These are phyloP conservation scores for Drosophila willistoni DNA, from an alignment of 1,140 invertebrate species.

Conservation along the genomic window DNA sequence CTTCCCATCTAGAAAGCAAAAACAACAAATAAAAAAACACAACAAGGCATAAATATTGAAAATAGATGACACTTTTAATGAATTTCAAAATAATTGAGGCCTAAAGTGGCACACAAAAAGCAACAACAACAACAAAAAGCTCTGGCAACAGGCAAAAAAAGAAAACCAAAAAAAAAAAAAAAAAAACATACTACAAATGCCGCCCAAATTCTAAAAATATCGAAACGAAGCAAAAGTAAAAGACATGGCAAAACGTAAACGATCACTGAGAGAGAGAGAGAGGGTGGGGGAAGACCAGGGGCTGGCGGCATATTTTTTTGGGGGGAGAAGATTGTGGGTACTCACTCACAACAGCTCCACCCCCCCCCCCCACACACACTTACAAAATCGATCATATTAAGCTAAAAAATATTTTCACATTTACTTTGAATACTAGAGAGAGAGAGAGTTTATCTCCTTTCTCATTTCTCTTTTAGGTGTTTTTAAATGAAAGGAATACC, in stretches of 20 bases:
- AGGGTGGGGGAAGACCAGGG: neutral
- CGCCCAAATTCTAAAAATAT: constrained; percentile 62
- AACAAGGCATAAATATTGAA: constrained; percentile 58
- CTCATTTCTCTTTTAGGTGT: neutral
- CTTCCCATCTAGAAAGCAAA: constrained; percentile 33
- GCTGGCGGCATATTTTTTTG: too few relatives aligned
- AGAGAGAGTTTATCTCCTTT: too few relatives aligned
- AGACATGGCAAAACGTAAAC: neutral
- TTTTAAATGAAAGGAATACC: constrained; percentile 22
- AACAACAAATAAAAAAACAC: too few relatives aligned
- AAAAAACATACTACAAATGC: constrained; percentile 44
- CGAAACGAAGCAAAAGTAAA: constrained; percentile 17
- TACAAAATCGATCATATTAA: too few relatives aligned
- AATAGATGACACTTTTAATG: constrained; percentile 76
- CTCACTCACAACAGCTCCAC: too few relatives aligned
- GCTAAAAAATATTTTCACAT: neutral
- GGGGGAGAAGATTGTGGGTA: neutral
- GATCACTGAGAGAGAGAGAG: neutral
- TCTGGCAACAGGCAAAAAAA: constrained; percentile 57
- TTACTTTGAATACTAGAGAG: neutral
- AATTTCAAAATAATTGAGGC: constrained; percentile 80
- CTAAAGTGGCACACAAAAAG: constrained; percentile 62
- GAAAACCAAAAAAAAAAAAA: constrained; percentile 35
- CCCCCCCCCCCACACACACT: too few relatives aligned
- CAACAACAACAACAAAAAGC: constrained; percentile 44